Conservation (phyloP, 1,140 invertebrate species). For the Eueides isabella region DNA sequence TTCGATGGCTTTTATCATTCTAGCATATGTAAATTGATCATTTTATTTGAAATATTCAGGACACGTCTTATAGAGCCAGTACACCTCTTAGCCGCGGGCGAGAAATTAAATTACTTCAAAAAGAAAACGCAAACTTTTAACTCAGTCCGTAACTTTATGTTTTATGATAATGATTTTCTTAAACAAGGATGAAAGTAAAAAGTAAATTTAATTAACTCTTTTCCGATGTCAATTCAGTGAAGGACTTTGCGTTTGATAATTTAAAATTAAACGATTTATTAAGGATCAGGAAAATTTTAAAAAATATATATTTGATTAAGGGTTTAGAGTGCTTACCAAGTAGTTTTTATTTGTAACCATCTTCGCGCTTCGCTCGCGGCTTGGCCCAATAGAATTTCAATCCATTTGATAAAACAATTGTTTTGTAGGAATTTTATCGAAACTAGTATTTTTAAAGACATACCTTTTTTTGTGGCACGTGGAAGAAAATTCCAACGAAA, state of each 20-base stretch:
- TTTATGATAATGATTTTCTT: conserved; percentile 45
- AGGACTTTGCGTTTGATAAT: background rate
- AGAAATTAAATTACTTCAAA: conserved; percentile 41
- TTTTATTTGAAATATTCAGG: background rate
- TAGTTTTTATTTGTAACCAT: no score
- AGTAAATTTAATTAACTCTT: conserved; percentile 42
- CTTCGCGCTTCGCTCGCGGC: no score
- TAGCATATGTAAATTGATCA: background rate
- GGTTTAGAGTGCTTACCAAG: no score
- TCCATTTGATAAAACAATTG: no score
- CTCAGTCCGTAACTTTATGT: conserved; percentile 42
- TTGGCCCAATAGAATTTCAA: no score
- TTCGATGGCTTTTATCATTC: background rate
- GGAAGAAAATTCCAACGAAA: no score
- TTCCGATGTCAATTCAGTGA: conserved; percentile 27
- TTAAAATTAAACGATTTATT: background rate
- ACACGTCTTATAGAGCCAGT: conserved; percentile 28
- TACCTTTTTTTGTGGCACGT: no score
- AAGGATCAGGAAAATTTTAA: background rate
- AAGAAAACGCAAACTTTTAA: conserved; percentile 42
- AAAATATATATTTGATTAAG: background rate
- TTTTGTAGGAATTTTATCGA: no score
- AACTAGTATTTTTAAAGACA: no score
- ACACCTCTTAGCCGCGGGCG: conserved; percentile 35
- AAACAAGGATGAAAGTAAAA: conserved; percentile 38